phyloP scores from a whole-genome alignment of 2,113 vertebrate genomes.

The Lethenteron camtschaticum region DNA sequence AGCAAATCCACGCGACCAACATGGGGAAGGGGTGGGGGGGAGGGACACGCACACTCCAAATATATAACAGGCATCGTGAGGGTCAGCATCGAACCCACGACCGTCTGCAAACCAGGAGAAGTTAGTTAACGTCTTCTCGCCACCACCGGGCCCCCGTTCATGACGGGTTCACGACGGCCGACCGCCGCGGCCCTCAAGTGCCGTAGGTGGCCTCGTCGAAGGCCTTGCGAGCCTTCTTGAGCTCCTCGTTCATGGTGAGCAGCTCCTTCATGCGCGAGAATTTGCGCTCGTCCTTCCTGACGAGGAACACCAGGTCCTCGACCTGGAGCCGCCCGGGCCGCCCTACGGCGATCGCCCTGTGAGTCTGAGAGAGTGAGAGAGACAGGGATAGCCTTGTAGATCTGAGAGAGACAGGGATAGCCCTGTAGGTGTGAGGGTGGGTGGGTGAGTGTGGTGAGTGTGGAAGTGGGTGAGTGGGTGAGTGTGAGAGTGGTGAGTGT shows the following conservation, averaged over 20 bases:
- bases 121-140: too few species aligned
- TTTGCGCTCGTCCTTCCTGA: conserved; percentile 83
- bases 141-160: too few species aligned
- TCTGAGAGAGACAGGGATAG: background rate
- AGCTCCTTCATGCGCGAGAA: conserved; percentile 93
- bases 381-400: too few species aligned
- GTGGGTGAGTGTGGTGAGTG: background rate
- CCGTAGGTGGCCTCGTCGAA: conserved; percentile 96
- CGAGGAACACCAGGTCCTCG: conserved; percentile 91
- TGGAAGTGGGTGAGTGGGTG: background rate
- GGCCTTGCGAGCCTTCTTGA: conserved; percentile 82
- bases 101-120: too few species aligned
- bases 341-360: conserved; percentile 94
- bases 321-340: conserved; percentile 91
- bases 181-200: conserved; percentile 22
- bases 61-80: too few species aligned
- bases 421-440: background rate
- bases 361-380: conserved; percentile 28
- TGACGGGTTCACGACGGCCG: too few species aligned
- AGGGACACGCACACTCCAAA: too few species aligned
- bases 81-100: too few species aligned
- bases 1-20: too few species aligned
- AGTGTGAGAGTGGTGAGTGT: background rate
- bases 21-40: too few species aligned
- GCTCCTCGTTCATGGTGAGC: conserved; percentile 90